Evolutionary conservation across 2,888 invertebrate species (phyloP), one percentile per base, ranked within the genome.

Genomic region (Cabera pusaria): DNA sequence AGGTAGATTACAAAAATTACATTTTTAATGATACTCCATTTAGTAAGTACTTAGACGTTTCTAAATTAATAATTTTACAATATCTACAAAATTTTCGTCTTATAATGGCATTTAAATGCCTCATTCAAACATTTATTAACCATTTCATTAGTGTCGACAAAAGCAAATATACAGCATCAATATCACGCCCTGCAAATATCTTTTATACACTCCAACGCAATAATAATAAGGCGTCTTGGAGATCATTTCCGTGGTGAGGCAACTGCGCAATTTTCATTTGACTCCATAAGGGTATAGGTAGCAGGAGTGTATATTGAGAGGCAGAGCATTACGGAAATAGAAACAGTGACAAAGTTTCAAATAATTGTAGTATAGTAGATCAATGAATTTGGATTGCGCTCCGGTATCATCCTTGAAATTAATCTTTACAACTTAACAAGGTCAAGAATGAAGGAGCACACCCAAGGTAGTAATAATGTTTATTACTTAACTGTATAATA

Each of bases 241-340:
- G 50, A 48, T 42, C 47, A 53, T 44, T 50, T 53, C 53, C 45
- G 51, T 27, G 37, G 41, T 34, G 39, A 40, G 35, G 27, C 26
- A 48, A 46, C 44, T 50, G 48, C 53, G 53, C 42, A 51, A 49
- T 54, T n/a, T 39, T 41, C 46, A 45, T 49, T 53, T 41, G 53
- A 43, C 41, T 49, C 28, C 22, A 20, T 49, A 43, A 44, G 46
- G 32, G 47, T 43, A 31, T 41, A 34, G 19, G n/a, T 39, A 44
- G 28, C 19, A 37, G 26, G 42, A 40, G 45, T 42, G 38, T 37
- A 36, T 34, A 42, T 22, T 23, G 35, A 26, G 8, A 19, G 24
- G 21, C 14, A 10, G 12, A 20, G 7, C 6, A 10, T 14, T 17
- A 26, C 34, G 28, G 14, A 40, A 6, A 7, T 5, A 7, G 2